phyloP scores from a whole-genome alignment of 2,797 vertebrate genomes.

The Pseudochirops cupreus region DNA sequence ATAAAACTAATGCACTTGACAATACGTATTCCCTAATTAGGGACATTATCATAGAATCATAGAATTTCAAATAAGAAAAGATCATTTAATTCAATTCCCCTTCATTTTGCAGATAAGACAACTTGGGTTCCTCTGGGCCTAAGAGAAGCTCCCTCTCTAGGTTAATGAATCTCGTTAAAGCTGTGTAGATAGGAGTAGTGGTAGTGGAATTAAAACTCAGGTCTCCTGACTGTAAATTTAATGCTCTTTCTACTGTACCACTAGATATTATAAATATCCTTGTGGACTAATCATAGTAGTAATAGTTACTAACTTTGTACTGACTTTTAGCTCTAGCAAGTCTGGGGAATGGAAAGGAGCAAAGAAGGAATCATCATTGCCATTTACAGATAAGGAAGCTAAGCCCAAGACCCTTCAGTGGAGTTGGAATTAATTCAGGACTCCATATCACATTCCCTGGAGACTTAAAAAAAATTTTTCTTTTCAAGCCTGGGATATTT shows the following conservation, averaged over 20 bases:
- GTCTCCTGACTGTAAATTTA: neutral
- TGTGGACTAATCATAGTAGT: neutral
- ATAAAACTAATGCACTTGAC: neutral
- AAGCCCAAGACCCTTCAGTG: accelerated
- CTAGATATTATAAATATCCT: neutral
- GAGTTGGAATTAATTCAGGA: neutral
- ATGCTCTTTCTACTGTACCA: neutral
- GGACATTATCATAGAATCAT: neutral
- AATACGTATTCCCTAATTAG: neutral
- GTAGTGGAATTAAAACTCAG: neutral
- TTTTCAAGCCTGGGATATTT: neutral
- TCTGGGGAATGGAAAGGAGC: neutral
- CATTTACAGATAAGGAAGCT: neutral
- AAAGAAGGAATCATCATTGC: neutral
- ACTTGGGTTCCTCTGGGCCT: neutral
- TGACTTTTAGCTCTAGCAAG: neutral
- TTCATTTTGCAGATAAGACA: neutral
- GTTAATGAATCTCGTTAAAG: neutral
- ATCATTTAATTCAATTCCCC: neutral
- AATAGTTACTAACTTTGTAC: neutral
- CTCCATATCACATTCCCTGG: neutral
- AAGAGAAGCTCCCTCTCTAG: neutral
- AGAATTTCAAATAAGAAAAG: neutral
- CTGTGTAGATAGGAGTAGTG: neutral
- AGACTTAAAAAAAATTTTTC: neutral